Base-by-base conservation (phyloP, 2,888 invertebrate species). In the Megaustenia siamemsis region DNA sequence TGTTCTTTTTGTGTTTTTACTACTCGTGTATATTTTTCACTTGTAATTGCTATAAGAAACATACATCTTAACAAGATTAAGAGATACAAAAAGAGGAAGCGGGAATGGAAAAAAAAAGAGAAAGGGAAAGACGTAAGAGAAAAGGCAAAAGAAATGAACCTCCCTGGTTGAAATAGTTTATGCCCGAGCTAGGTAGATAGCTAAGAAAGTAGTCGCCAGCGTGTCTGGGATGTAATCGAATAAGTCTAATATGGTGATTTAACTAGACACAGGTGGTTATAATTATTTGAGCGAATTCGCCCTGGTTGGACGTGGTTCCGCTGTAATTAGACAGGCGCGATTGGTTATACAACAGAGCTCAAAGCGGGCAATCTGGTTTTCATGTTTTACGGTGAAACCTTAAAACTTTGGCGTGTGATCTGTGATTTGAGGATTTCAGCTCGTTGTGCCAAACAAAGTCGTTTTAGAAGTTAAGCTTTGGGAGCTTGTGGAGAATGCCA, bases 201-300 rank as follows among this genome's bases (percentile, higher is more conserved):
- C 43, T 43, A 71, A 71, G 40, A 43, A 71, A 71, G 40, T 60
- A 6, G 77, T 35, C 77, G 77, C 77, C 77, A 60, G 24, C 1
- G 35, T 24, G 77, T 77, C 77, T 77, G 77, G 24, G 15, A n/a
- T 56, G 60, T 77, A 77, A 77, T 77, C 60, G 60, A 77, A 40
- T 77, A 38, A 56, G 35, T 38, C 10, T 60, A 60, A 32, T 60
- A 35, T 40, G 60, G 40, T 77, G 77, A 77, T 77, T 77, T 77
- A 60, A 77, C 77, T 21, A 35, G 56, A 8, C 12, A 40, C 77
- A 77, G 60, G 77, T 77, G 77, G 77, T 60, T n/a, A n/a, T 60
- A 60, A 60, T 60, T 35, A 24, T 45, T 45, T 45, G 43, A 75
- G 49, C 49, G 6, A 43, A 49, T 75, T 49, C 49, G 1, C 40